Evolutionary conservation across 2,113 vertebrate genomes (phyloP).

Genomic region (Pterophyllum scalare): DNA sequence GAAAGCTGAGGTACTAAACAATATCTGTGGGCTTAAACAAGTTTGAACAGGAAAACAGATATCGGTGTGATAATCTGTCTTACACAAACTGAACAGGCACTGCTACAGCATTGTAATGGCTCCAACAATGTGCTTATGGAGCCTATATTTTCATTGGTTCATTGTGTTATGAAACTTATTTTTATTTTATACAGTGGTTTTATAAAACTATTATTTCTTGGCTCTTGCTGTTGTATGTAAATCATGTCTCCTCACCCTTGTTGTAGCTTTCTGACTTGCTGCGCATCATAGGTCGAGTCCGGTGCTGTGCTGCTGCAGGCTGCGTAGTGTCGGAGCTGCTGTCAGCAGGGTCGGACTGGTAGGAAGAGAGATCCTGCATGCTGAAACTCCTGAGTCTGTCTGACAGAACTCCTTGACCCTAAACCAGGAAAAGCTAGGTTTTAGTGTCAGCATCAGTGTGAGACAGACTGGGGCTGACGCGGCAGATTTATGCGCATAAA

Average conservation of each 20-base stretch:
- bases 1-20: constrained; percentile 53
- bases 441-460: neutral
- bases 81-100: constrained; percentile 5
- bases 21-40: constrained; percentile 46
- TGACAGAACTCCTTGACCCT: constrained; percentile 96
- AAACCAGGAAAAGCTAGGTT: constrained; percentile 13
- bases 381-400: constrained; percentile 97
- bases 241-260: constrained; percentile 76
- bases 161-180: neutral
- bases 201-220: neutral
- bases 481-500: neutral
- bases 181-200: neutral
- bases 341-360: constrained; percentile 83
- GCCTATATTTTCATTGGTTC: neutral
- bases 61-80: constrained; percentile 17
- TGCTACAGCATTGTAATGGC: neutral
- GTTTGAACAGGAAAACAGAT: constrained; percentile 56
- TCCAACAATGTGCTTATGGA: neutral
- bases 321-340: constrained; percentile 73
- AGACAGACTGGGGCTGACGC: neutral
- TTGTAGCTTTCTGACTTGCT: constrained; percentile 92
- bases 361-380: constrained; percentile 96
- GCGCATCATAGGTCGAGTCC: constrained; percentile 86
- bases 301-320: constrained; percentile 83
- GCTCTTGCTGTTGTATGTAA: neutral